Percentiles rank a stretch among this genome's conserved stretches.
Conservation (phyloP, 2,113 vertebrate genomes). For the Hippolais icterina region DNA sequence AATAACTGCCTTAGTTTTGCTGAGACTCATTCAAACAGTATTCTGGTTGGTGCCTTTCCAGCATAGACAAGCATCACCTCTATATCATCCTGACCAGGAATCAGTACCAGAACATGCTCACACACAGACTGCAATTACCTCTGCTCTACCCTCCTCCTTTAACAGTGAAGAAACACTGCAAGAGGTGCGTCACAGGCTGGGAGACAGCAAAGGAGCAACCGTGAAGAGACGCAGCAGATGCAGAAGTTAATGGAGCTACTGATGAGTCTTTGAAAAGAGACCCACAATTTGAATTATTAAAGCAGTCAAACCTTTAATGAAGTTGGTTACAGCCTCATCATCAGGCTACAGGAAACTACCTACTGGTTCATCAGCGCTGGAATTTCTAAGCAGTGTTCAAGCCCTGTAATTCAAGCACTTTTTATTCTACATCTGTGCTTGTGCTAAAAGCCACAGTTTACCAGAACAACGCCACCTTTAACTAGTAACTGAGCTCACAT, state of each 20-base stretch:
- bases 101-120: not conserved
- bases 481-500: not conserved
- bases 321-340: constrained; percentile 20
- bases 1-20: not conserved
- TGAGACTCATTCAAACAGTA: not conserved
- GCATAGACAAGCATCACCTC: not conserved
- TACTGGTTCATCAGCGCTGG: constrained; percentile 13
- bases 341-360: constrained; percentile 29
- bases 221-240: not conserved
- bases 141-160: not conserved
- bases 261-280: constrained; percentile 21
- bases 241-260: constrained; percentile 33
- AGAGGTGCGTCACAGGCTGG: accelerated
- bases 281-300: constrained; percentile 56
- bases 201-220: not conserved
- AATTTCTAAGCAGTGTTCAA: not conserved
- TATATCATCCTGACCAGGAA: not conserved
- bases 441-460: constrained; percentile 7
- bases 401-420: constrained; percentile 30
- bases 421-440: not conserved
- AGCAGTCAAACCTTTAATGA: constrained; percentile 55
- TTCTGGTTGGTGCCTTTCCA: not conserved
- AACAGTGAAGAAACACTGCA: not conserved
- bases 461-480: not conserved
- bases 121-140: not conserved